Evolutionary conservation across 2,888 invertebrate genomes (phyloP), one percentile per base, ranked within the genome.

Genomic region (Ptychoptera contaminata): DNA sequence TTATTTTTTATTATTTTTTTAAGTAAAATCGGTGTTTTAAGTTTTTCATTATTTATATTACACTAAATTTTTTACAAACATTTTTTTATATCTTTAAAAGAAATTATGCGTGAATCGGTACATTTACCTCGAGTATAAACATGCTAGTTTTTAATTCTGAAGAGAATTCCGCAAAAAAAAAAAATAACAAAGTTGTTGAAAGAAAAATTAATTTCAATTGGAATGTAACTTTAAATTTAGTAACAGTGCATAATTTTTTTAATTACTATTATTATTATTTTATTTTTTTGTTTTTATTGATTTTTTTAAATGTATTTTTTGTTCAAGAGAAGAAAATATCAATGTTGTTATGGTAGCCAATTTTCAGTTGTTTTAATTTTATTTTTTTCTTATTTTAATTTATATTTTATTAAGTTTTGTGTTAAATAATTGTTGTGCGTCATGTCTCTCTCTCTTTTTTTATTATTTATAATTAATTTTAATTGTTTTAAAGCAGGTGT

Each of bases 281-380:
- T 23, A 5, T 23, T 23, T 23, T 23, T 23, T 7, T 23, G 23
- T 23, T 23, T 23, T 23, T n/a, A n/a, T 23, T 23, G 7, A 23
- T 23, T 23, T 23, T 23, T 23, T 7, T 5, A 23, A 5, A 7
- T 23, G 23, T 5, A 23, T 23, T 23, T 23, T 23, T 58, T 60
- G 66, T 63, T 67, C 66, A 61, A 41, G 65, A 61, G 66, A 68
- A 69, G 69, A 69, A 69, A 68, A 67, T 69, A 68, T 23, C 23
- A 23, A 23, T 23, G 23, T 23, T 23, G 23, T 23, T 23, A 23
- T 23, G 23, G 23, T 23, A 23, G 23, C 23, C 23, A 55, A 53
- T 55, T 54, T 49, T 48, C 41, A 48, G 4, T 47, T 52, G 56
- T 60, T 58, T 59, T 58, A 63, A 56, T 61, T 59, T 61, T 40